A percentile compares a stretch with the other conserved stretches of the same genome.
phyloP scores from a whole-genome alignment of 1,140 invertebrate species.

The Apis dorsata region DNA sequence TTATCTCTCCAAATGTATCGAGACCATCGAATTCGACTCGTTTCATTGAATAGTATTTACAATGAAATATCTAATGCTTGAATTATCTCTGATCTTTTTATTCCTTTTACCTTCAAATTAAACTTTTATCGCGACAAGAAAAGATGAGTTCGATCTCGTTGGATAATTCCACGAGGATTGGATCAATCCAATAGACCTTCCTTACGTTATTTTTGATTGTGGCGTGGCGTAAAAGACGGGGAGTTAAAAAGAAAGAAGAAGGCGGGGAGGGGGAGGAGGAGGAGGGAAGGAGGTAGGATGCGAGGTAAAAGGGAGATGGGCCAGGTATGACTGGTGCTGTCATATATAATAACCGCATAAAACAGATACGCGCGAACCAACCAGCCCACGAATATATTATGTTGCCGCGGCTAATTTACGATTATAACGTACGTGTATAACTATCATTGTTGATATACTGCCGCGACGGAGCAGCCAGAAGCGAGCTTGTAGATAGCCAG shows the following conservation, averaged over 20 bases:
- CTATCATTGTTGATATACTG: conserved; percentile 81
- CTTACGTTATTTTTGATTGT: background rate
- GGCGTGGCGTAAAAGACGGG: too few relatives aligned
- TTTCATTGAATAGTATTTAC: too few relatives aligned
- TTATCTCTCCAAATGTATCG: too few relatives aligned
- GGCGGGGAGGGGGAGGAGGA: background rate
- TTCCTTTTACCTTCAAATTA: too few relatives aligned
- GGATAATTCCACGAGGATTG: too few relatives aligned
- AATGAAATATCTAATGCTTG: too few relatives aligned
- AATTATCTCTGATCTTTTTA: too few relatives aligned
- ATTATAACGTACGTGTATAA: conserved; percentile 81
- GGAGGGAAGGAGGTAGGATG: background rate
- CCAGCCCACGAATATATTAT: conserved; percentile 80
- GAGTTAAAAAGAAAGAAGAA: background rate
- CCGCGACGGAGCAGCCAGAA: conserved; percentile 65
- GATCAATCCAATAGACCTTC: too few relatives aligned
- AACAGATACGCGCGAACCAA: conserved; percentile 80
- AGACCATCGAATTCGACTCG: too few relatives aligned
- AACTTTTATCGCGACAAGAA: too few relatives aligned
- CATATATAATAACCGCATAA: conserved; percentile 82
- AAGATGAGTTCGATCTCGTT: too few relatives aligned
- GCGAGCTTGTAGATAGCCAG: conserved; percentile 51
- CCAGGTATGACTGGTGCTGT: conserved; percentile 79
- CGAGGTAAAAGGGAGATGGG: conserved; percentile 3
- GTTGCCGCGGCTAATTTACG: conserved; percentile 81